Conservation (phyloP, 2,797 vertebrate genomes). For the Hydrocynus forskahlii region DNA sequence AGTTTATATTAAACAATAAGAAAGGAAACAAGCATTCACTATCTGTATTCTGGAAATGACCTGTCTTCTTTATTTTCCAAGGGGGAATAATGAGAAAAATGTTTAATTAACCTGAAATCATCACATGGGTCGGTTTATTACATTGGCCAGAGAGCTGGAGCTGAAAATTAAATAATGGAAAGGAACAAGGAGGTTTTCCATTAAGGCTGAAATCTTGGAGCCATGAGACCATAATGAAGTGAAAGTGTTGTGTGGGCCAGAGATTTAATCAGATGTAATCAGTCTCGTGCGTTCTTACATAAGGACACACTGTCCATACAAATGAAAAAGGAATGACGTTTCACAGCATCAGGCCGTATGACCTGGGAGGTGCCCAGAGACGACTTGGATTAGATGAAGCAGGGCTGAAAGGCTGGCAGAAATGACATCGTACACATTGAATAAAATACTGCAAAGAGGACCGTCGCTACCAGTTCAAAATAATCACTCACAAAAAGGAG, state of each 20-base stretch:
- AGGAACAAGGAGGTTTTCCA: conserved; percentile 33
- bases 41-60: neutral
- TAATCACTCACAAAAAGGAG: conserved; percentile 5
- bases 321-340: conserved; percentile 10
- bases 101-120: conserved; percentile 41
- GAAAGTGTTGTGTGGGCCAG: conserved; percentile 19
- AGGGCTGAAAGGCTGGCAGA: neutral
- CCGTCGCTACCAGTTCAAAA: neutral
- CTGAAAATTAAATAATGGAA: conserved; percentile 39
- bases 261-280: conserved; percentile 36
- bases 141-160: conserved; percentile 1
- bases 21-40: neutral
- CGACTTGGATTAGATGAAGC: neutral
- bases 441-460: neutral
- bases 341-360: neutral
- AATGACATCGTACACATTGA: neutral
- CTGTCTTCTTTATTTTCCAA: neutral
- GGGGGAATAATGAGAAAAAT: neutral
- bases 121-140: conserved; percentile 36
- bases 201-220: conserved; percentile 34
- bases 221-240: conserved; percentile 38
- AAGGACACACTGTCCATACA: neutral
- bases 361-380: neutral
- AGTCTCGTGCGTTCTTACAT: neutral
- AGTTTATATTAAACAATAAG: neutral